These are phyloP conservation scores for Acronicta leporina DNA, from an alignment of 2,888 invertebrate genomes.

Conservation along the genomic window DNA sequence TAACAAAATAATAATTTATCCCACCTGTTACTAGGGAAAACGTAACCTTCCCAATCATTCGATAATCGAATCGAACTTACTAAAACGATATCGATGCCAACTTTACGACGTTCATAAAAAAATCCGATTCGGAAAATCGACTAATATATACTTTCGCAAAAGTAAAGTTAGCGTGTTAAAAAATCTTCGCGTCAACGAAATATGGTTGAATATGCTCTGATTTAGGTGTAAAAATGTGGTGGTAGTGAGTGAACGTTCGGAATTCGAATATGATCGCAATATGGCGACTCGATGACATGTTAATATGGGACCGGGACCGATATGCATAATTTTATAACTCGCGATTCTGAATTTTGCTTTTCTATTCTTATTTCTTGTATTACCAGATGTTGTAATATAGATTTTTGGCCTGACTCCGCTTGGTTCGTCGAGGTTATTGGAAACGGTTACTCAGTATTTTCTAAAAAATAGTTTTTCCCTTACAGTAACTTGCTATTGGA, in stretches of 20 bases:
- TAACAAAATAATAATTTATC: slow-evolving; percentile 61
- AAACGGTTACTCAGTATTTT: slow-evolving; percentile 6
- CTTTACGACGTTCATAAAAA: slow-evolving; percentile 78
- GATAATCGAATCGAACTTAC: slow-evolving; percentile 79
- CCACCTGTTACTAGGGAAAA: slow-evolving; percentile 57
- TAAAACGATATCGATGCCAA: slow-evolving; percentile 75
- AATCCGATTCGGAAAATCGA: slow-evolving; percentile 64
- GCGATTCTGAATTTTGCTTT: slow-evolving; percentile 60
- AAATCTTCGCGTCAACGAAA: slow-evolving; percentile 13
- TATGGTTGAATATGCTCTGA: slow-evolving; percentile 58
- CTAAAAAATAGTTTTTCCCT: no score
- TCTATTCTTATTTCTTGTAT: slow-evolving; percentile 49
- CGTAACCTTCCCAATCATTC: slow-evolving; percentile 69
- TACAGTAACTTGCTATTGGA: no score
- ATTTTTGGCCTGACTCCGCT: slow-evolving; percentile 36
- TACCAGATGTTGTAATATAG: slow-evolving; percentile 48
- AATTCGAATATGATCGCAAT: slow-evolving; percentile 84
- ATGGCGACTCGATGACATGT: slow-evolving; percentile 86
- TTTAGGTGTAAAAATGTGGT: slow-evolving; percentile 45
- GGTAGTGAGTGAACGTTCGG: slow-evolving; percentile 67
- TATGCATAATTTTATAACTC: slow-evolving; percentile 85
- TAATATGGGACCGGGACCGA: slow-evolving; percentile 80
- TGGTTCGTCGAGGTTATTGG: slow-evolving; percentile 34
- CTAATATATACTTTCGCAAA: slow-evolving; percentile 70
- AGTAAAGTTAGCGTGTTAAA: slow-evolving; percentile 4